Evolutionary conservation across 2,797 vertebrate genomes (phyloP).

Genomic region (Myotis vivesi): DNA sequence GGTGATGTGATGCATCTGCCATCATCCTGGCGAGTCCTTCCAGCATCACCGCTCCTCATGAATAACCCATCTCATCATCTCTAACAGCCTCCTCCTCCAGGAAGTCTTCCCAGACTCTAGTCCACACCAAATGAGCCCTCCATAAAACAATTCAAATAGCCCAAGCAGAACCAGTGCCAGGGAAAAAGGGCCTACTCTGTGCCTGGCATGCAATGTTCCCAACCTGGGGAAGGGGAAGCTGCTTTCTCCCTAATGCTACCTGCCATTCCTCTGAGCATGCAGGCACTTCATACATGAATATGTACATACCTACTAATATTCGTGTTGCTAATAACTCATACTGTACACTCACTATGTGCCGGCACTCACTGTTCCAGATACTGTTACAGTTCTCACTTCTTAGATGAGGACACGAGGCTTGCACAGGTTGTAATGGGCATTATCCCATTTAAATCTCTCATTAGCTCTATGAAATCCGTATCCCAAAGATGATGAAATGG

Average conservation of each 20-base stretch:
- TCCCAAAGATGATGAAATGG: neutral
- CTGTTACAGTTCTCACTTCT: neutral
- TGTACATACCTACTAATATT: neutral
- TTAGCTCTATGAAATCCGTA: neutral
- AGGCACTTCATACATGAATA: neutral
- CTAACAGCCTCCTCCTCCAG: neutral
- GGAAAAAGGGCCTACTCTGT: neutral
- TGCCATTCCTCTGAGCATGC: neutral
- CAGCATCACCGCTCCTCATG: neutral
- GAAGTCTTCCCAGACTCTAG: neutral
- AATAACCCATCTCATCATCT: neutral
- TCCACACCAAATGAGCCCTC: neutral
- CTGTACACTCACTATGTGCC: neutral
- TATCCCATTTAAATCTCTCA: neutral
- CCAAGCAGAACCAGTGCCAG: neutral
- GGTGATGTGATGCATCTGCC: neutral
- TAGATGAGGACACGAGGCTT: neutral
- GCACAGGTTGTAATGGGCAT: neutral
- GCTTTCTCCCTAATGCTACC: neutral
- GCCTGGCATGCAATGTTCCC: neutral
- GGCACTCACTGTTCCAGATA: no score
- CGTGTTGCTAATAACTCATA: neutral
- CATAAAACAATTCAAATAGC: neutral
- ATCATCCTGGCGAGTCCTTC: neutral
- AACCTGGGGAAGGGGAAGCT: neutral